A percentile compares a stretch with the other conserved stretches of the same genome.
Conservation (phyloP, 1,140 invertebrate genomes). For the Sminthurinus signatus region DNA sequence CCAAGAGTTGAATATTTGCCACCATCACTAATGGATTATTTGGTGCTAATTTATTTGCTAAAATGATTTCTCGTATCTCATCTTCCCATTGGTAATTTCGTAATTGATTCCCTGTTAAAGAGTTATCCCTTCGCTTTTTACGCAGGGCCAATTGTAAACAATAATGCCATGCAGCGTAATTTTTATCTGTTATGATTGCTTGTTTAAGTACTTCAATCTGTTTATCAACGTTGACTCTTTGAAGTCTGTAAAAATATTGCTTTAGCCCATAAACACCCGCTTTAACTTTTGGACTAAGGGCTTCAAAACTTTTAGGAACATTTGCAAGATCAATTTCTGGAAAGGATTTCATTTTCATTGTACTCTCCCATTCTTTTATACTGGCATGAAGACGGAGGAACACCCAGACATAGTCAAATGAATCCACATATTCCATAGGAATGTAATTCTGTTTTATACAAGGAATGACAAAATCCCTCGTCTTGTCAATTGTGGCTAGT, state of each 20-base stretch:
- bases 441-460: not conserved
- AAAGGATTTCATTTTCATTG: not conserved
- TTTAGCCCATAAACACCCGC: not conserved
- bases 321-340: constrained; percentile 1
- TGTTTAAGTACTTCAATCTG: constrained; percentile 1
- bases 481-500: not conserved
- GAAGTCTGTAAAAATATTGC: not conserved
- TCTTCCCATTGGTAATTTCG: not conserved
- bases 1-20: not conserved
- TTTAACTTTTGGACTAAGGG: not conserved
- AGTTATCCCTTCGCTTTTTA: not conserved
- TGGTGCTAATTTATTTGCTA: not conserved
- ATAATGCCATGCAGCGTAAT: no score
- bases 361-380: not conserved
- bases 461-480: not conserved
- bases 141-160: not conserved
- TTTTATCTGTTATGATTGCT: not conserved
- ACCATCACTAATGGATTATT: not conserved
- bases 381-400: not conserved
- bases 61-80: not conserved
- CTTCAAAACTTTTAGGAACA: not conserved
- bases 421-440: not conserved
- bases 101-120: not conserved
- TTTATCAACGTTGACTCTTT: not conserved
- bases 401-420: constrained; percentile 9